Evolutionary conservation across 2,113 vertebrate species (phyloP), one percentile per base, ranked within the genome.

Genomic region (Lophotis ruficrista): DNA sequence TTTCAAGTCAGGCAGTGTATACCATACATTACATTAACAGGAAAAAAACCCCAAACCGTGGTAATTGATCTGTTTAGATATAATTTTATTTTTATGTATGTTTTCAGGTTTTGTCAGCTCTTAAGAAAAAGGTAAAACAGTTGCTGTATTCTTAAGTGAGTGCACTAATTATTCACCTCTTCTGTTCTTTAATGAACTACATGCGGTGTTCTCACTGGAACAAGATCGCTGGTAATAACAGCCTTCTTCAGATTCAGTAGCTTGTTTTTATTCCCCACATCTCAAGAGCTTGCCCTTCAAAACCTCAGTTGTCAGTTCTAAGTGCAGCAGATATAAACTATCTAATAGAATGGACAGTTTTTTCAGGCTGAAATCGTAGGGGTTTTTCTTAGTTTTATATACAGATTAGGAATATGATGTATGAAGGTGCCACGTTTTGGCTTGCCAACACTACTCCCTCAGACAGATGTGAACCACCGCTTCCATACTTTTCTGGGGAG

Each of bases 381-480:
- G 76, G 30, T 83, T 95, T 92, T 93, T 58, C 82, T 94, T 92
- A 72, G 90, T 76, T 48, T 93, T 51, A 51, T 94, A 85, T 82
- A 60, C 92, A 33, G 97, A 93, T 91, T 96, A 98, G 96, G 96
- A 98, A 93, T 92, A 93, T 75, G 93, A 97, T 37, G 64, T 98
- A 98, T 98, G 97, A 97, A 97, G 97, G 97, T 98, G 97, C 98
- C 98, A 97, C 64, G 82, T 91, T 95, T 97, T 97, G 98, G 97
- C 98, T 97, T 98, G 97, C 97, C 98, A 96, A 96, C 95, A 97
- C 97, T 98, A 97, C 91, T 97, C 98, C 97, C 97, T 97, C 71
- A 64, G 96, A 94, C 93, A 95, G 20, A 95, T 87, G 94, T 97
- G 90, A 88, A 92, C 95, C 97, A 91, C 89, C 72, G 78, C 92